Evolutionary conservation across 2,113 vertebrate genomes (phyloP).

Genomic region (Peromyscus californicus): DNA sequence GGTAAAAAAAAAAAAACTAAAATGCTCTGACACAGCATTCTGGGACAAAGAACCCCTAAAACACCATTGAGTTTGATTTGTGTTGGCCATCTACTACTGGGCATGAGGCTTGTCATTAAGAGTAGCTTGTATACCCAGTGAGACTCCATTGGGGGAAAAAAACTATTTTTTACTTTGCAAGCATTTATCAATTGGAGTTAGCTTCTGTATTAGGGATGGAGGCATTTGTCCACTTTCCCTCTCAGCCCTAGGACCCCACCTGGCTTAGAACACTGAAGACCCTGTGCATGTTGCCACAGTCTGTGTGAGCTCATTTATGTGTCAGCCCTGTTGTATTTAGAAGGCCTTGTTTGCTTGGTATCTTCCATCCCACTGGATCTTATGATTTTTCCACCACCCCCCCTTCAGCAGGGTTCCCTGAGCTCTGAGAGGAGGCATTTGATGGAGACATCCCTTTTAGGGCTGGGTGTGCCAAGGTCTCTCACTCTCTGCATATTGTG

Average conservation of each 20-base stretch:
- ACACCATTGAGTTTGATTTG: background rate
- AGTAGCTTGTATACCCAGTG: background rate
- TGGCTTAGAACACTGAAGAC: background rate
- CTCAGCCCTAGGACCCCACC: background rate
- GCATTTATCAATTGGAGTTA: background rate
- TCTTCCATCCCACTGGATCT: background rate
- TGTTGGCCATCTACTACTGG: background rate
- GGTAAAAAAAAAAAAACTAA: background rate
- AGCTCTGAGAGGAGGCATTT: background rate
- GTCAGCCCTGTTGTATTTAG: background rate
- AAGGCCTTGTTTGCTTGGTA: background rate
- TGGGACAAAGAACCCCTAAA: background rate
- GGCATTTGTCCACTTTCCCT: background rate
- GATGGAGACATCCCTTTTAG: background rate
- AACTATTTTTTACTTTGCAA: background rate
- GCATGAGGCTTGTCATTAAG: background rate
- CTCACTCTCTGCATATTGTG: background rate
- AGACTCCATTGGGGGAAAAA: background rate
- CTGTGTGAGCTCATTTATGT: too few species aligned
- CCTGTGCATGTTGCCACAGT: background rate
- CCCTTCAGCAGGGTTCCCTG: background rate
- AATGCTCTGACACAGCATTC: background rate
- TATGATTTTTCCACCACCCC: background rate
- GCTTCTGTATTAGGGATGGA: background rate
- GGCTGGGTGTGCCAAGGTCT: background rate